phyloP scores from a whole-genome alignment of 2,888 invertebrate genomes.

The Temnothorax ravouxi region DNA sequence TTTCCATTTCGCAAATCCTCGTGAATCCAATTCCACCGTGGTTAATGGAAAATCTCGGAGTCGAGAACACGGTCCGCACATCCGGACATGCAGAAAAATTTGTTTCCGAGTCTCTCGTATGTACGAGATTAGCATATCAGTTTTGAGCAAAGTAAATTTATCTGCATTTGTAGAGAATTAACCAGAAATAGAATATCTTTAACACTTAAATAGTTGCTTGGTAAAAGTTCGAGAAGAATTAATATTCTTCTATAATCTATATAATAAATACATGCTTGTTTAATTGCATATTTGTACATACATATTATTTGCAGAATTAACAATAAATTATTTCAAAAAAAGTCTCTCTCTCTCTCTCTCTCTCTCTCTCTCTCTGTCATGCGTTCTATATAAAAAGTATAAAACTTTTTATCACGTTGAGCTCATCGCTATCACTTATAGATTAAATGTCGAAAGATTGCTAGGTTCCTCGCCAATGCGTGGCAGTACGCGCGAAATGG shows the following conservation, averaged over 20 bases:
- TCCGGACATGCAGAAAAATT: slow-evolving; percentile 50
- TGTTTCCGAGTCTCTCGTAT: slow-evolving; percentile 36
- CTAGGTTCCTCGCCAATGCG: slow-evolving; percentile 4
- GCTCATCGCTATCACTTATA: not conserved
- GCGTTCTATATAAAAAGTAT: not conserved
- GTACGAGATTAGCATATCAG: slow-evolving; percentile 42
- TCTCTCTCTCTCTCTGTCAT: not conserved
- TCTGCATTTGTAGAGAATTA: slow-evolving; percentile 30
- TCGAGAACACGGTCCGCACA: slow-evolving; percentile 44
- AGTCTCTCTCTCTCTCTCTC: not conserved
- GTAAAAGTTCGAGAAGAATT: not conserved
- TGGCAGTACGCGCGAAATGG: slow-evolving; percentile 10
- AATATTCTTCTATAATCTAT: not conserved
- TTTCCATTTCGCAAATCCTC: slow-evolving; percentile 62
- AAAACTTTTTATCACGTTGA: slow-evolving; percentile 4
- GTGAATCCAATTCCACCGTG: slow-evolving; percentile 57
- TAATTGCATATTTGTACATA: not conserved
- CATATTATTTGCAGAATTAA: not conserved
- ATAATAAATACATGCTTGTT: not conserved
- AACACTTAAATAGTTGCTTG: not conserved
- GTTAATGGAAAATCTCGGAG: slow-evolving; percentile 64
- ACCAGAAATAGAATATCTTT: not conserved
- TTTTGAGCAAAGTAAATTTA: slow-evolving; percentile 30
- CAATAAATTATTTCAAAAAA: not conserved
- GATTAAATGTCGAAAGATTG: slow-evolving; percentile 35